Conservation (phyloP, 2,888 invertebrate genomes). For the Lepidonotus clava region DNA sequence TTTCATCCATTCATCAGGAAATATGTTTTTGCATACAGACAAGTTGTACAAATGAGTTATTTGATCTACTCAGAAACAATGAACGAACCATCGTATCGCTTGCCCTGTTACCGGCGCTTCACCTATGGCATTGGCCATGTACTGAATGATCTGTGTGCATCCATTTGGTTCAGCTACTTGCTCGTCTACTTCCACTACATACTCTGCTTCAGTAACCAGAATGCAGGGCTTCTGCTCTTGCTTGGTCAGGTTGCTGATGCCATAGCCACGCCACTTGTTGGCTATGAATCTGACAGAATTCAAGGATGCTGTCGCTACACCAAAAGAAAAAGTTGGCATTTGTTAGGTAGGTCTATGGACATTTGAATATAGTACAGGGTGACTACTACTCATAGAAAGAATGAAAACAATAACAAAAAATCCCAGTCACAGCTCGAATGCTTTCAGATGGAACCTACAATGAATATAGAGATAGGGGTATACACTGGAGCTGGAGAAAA, state of each 20-base stretch:
- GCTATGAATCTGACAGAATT: slow-evolving; percentile 89
- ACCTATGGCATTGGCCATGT: slow-evolving; percentile 89
- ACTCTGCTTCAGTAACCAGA: slow-evolving; percentile 74
- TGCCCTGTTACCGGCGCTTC: slow-evolving; percentile 52
- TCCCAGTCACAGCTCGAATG: too few relatives aligned
- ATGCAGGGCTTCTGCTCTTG: slow-evolving; percentile 82
- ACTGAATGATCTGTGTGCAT: slow-evolving; percentile 94
- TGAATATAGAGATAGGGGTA: too few relatives aligned
- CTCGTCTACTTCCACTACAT: slow-evolving; percentile 87
- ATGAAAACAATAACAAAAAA: too few relatives aligned
- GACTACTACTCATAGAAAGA: too few relatives aligned
- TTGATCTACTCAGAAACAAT: too few relatives aligned
- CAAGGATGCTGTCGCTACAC: slow-evolving; percentile 85
- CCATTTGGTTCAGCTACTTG: slow-evolving; percentile 95
- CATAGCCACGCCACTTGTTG: slow-evolving; percentile 92
- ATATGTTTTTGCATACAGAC: too few relatives aligned
- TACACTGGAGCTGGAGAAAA: too few relatives aligned
- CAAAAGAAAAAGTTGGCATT: slow-evolving; percentile 92
- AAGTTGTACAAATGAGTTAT: too few relatives aligned
- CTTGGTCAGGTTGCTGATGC: slow-evolving; percentile 92
- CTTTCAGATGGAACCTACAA: too few relatives aligned
- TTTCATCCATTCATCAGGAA: too few relatives aligned
- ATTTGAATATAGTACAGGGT: too few relatives aligned
- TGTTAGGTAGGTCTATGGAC: slow-evolving; percentile 90
- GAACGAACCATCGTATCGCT: slow-evolving; percentile 26